These are phyloP conservation scores for Eretmochelys imbricata DNA, from an alignment of 2,113 vertebrate genomes.

Conservation along the genomic window DNA sequence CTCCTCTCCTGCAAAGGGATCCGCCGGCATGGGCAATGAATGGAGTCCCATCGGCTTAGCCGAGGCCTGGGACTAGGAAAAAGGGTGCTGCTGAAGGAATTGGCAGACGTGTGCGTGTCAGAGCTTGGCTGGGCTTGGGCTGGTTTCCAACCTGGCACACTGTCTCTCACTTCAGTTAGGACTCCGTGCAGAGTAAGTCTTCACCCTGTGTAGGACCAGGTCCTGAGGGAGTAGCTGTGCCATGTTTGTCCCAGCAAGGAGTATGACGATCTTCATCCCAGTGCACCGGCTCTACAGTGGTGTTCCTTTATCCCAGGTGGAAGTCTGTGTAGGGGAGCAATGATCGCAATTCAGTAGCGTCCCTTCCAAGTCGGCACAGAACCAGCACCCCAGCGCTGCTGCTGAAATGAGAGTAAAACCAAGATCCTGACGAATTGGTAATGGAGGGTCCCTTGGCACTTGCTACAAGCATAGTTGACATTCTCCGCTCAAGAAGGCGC, in stretches of 20 bases:
- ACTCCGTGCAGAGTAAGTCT: not conserved
- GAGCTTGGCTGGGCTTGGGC: not conserved
- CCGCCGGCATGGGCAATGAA: not conserved
- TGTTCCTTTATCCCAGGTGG: fast-evolving
- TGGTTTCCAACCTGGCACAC: not conserved
- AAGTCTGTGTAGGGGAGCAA: not conserved
- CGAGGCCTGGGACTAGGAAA: not conserved
- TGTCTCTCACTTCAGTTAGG: not conserved
- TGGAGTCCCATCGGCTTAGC: not conserved
- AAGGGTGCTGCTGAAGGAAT: not conserved
- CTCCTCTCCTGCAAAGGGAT: not conserved
- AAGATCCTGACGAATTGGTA: not conserved
- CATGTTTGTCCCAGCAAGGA: not conserved
- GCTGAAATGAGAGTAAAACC: not conserved
- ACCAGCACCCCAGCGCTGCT: not conserved
- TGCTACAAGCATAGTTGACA: not conserved
- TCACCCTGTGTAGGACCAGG: not conserved
- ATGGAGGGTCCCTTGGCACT: not conserved
- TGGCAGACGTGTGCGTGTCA: not conserved
- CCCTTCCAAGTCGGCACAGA: no score
- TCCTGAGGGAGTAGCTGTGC: not conserved
- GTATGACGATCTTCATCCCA: not conserved
- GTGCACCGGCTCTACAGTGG: not conserved
- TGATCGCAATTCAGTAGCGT: not conserved
- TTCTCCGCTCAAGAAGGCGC: not conserved